Conservation (phyloP, 2,113 vertebrate genomes). For the Callipepla squamata region DNA sequence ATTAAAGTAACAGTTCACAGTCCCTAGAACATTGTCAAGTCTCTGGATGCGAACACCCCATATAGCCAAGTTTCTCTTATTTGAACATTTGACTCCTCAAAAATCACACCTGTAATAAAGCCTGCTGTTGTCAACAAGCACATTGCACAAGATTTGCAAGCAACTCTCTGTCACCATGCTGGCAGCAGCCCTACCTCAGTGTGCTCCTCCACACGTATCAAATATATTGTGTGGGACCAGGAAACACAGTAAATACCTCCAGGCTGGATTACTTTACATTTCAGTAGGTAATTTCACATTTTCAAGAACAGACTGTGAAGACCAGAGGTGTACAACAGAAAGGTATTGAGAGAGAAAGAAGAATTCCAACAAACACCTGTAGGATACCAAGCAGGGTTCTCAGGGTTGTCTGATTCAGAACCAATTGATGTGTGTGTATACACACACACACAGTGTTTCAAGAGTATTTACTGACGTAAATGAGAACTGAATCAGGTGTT, state of each 20-base stretch:
- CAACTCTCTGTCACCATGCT: background rate
- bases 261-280: background rate
- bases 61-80: background rate
- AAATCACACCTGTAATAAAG: background rate
- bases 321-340: background rate
- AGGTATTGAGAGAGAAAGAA: background rate
- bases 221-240: background rate
- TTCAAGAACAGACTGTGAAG: background rate
- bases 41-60: background rate
- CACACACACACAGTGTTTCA: background rate
- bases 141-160: background rate
- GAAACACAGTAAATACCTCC: background rate
- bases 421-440: background rate
- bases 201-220: background rate
- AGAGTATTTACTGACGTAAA: background rate
- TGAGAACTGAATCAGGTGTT: background rate
- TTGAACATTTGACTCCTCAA: background rate
- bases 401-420: background rate
- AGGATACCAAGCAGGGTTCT: background rate
- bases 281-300: background rate
- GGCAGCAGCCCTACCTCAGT: background rate
- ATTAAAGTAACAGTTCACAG: background rate
- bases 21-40: accelerated
- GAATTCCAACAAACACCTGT: background rate
- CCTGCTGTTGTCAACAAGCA: background rate